Evolutionary conservation across 1,140 invertebrate genomes (phyloP), one percentile per base, ranked within the genome.

Genomic region (Drosophila kohkoa): DNA sequence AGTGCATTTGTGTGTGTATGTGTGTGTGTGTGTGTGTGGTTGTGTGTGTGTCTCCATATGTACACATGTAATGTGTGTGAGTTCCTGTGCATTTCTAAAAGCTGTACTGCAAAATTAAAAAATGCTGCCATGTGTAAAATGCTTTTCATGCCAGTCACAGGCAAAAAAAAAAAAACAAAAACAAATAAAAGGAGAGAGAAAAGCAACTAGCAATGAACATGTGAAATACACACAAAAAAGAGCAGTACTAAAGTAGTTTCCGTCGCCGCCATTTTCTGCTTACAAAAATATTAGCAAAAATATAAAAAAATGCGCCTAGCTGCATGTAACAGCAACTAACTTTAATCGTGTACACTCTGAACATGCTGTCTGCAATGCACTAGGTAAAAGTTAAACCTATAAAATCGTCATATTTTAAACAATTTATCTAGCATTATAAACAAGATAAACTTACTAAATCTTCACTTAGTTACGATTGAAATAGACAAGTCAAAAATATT

Each of bases 81-180:
- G 13, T 13, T 65, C 20, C 35, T 54, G 55, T 41, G 68, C 72
- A 90, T 90, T 90, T 85, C 79, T 90, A 77, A 90, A 77, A 87
- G 82, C 82, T 72, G 85, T 66, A 72, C 75, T 75, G 89, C 73
- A 91, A 87, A 91, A 91, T 91, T 91, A 91, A 91, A 91, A 91
- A 91, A 91, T 70, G 89, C 89, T 91, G 82, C 85, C 89, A 91
- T 91, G 89, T 91, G 89, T 91, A 86, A 91, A 91, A 91, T 87
- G 89, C 90, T 89, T 89, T 89, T 89, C 85, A 89, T 88, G 85
- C 75, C 75, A 75, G 78, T 83, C 71, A 79, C 77, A 78, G 77
- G 13, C 63, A 67, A 45, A 60, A 64, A 66, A 72, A 82, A 60
- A 41, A 25, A 4, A 35, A 16, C 16, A 59, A 41, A 25, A 48